A percentile compares a stretch with the other conserved stretches of the same genome.
Conservation (phyloP, 2,888 invertebrate species). For the Smittia sp. region DNA sequence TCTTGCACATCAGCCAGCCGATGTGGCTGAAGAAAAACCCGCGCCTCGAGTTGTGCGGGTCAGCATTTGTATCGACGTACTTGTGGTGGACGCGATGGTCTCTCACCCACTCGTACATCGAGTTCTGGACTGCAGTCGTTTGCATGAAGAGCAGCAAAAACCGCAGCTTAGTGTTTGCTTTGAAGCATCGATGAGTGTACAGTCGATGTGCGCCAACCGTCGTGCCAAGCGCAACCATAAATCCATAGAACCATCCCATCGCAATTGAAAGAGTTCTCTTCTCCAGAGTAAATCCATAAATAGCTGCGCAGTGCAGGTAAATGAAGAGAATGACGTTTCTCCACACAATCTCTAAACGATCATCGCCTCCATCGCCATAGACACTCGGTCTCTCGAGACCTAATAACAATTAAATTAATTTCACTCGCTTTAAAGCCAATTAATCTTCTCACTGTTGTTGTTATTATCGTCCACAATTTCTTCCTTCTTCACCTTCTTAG, state of each 20-base stretch:
- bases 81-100: slow-evolving; percentile 76
- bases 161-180: slow-evolving; percentile 67
- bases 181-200: slow-evolving; percentile 72
- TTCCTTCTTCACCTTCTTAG: neutral
- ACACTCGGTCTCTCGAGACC: neutral
- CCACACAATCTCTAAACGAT: slow-evolving; percentile 20
- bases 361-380: slow-evolving; percentile 18
- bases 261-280: neutral
- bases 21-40: slow-evolving; percentile 97
- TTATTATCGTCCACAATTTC: slow-evolving; percentile 11
- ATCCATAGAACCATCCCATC: neutral
- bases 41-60: slow-evolving; percentile 86
- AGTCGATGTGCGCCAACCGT: slow-evolving; percentile 67
- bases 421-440: too few species aligned
- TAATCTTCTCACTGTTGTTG: neutral
- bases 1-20: slow-evolving; percentile 88
- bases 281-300: slow-evolving; percentile 20
- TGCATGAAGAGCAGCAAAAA: slow-evolving; percentile 68
- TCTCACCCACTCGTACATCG: slow-evolving; percentile 16
- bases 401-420: neutral
- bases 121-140: slow-evolving; percentile 66
- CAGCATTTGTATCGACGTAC: slow-evolving; percentile 89
- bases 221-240: slow-evolving; percentile 6
- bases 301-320: slow-evolving; percentile 13
- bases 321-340: slow-evolving; percentile 21